These are phyloP conservation scores for Nebria salina DNA, from an alignment of 2,888 invertebrate genomes.

Conservation along the genomic window DNA sequence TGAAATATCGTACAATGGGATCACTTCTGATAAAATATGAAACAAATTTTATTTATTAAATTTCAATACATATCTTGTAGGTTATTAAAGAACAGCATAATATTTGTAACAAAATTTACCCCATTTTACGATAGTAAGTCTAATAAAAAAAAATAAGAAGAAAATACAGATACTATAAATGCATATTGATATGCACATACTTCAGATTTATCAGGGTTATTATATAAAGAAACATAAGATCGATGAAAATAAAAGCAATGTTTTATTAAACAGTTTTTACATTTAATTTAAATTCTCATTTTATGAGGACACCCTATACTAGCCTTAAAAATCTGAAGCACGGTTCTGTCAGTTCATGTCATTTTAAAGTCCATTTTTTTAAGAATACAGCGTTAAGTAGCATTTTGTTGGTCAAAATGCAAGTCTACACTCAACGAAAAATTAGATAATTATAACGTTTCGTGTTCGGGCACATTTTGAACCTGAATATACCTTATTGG, in stretches of 20 bases:
- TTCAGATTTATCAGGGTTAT: not conserved
- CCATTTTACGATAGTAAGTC: not conserved
- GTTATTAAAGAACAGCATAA: not conserved
- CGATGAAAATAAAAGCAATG: not conserved
- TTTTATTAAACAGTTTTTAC: not conserved
- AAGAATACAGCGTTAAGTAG: too few relatives aligned
- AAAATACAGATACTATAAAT: not conserved
- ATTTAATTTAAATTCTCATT: not conserved
- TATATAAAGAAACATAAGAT: too few relatives aligned
- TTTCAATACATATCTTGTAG: not conserved
- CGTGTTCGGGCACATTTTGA: too few relatives aligned
- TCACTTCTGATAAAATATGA: not conserved
- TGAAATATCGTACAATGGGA: not conserved
- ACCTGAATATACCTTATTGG: too few relatives aligned
- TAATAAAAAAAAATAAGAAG: not conserved
- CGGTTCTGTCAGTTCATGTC: not conserved
- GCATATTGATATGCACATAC: not conserved
- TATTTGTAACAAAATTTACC: not conserved
- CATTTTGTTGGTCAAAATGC: too few relatives aligned
- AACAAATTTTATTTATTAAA: not conserved
- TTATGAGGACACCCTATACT: not conserved
- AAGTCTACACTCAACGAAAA: too few relatives aligned
- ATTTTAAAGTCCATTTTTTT: not conserved
- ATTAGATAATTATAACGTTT: too few relatives aligned
- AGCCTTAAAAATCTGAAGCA: not conserved